Conservation (phyloP, 2,113 vertebrate species). For the Podarcis raffonei region DNA sequence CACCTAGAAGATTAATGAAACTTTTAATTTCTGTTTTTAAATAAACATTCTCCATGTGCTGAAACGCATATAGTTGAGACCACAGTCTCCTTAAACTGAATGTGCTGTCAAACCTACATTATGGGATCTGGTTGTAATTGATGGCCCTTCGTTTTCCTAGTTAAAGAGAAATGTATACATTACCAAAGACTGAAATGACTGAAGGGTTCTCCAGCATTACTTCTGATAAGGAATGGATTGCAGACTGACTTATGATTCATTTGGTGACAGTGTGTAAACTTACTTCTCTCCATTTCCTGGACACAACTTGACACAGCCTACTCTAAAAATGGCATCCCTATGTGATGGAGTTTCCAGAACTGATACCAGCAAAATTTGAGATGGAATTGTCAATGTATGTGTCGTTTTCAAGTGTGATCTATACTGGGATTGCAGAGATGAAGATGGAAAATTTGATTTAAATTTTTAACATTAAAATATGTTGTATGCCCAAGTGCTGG, state of each 20-base stretch:
- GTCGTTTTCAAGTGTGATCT: neutral
- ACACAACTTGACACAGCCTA: neutral
- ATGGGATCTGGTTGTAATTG: neutral
- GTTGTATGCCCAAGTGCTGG: neutral
- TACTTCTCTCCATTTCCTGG: neutral
- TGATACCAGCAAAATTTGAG: neutral
- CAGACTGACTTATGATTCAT: neutral
- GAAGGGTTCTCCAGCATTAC: neutral
- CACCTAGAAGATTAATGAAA: constrained; percentile 75
- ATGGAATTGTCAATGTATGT: neutral
- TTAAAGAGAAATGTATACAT: neutral
- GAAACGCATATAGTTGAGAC: neutral
- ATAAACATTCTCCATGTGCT: neutral
- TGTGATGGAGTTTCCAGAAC: neutral
- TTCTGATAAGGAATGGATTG: neutral
- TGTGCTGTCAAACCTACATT: neutral
- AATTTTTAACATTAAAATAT: neutral
- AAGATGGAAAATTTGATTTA: neutral
- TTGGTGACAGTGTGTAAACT: neutral
- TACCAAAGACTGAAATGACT: neutral
- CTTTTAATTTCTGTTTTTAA: neutral
- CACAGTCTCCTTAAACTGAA: neutral
- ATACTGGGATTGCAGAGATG: neutral
- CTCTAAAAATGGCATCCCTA: neutral
- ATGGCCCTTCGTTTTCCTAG: neutral